Conservation (phyloP, 2,888 invertebrate species). For the Callyntrura guangdongensis region DNA sequence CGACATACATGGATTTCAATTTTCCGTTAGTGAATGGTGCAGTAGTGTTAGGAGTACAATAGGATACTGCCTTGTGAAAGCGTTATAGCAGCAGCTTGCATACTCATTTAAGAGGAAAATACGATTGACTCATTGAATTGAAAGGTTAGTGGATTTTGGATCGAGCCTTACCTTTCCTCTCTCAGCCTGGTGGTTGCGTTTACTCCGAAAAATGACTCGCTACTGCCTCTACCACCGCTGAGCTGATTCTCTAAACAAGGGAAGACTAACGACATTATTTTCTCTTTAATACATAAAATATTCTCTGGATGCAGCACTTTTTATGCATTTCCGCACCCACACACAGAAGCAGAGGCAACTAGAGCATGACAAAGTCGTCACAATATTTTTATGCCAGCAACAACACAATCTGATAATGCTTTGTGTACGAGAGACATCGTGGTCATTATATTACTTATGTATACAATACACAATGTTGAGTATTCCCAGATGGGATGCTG, state of each 20-base stretch:
- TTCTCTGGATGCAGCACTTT: constrained; percentile 27
- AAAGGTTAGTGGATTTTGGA: constrained; percentile 49
- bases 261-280: too few relatives aligned
- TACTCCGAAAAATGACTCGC: not conserved
- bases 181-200: not conserved
- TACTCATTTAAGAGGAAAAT: constrained; percentile 30
- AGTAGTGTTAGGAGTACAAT: not conserved
- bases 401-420: not conserved
- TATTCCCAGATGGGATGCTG: not conserved
- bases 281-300: not conserved
- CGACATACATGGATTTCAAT: not conserved
- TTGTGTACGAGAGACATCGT: not conserved
- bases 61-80: not conserved
- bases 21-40: not conserved
- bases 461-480: not conserved
- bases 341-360: not conserved
- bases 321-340: constrained; percentile 48
- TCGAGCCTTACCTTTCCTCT: not conserved
- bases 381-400: not conserved
- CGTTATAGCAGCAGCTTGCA: constrained; percentile 17
- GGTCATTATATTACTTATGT: not conserved
- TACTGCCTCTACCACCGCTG: too few relatives aligned
- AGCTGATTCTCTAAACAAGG: not conserved
- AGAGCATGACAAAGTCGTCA: not conserved
- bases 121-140: constrained; percentile 48